Evolutionary conservation across 2,797 vertebrate genomes (phyloP).

Genomic region (Ibycter americanus): DNA sequence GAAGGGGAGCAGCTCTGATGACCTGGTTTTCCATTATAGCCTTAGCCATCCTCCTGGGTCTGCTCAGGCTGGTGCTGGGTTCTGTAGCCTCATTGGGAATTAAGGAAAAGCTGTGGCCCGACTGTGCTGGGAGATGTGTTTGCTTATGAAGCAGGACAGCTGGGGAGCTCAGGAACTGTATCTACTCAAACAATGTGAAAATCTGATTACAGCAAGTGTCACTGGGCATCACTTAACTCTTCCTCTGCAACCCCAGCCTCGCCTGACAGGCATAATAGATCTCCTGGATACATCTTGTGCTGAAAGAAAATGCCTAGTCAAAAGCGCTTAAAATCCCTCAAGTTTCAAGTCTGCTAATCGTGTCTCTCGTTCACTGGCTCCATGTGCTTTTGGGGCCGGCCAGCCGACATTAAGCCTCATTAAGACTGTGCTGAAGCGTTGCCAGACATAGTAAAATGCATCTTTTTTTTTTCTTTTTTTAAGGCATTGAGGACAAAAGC

Average conservation of each 20-base stretch:
- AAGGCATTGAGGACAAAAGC: not conserved
- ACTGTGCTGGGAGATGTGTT: not conserved
- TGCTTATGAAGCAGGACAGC: slow-evolving; percentile 47
- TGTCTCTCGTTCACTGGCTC: not conserved
- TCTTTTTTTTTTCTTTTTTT: not conserved
- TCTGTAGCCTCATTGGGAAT: not conserved
- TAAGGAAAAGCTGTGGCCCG: not conserved
- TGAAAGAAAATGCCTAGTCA: slow-evolving; percentile 67
- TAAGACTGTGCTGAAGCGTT: not conserved
- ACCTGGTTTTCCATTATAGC: not conserved
- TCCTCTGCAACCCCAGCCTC: slow-evolving; percentile 53
- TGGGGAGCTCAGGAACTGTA: slow-evolving; percentile 45
- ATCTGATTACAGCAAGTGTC: slow-evolving; percentile 64
- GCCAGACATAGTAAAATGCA: not conserved
- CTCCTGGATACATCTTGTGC: slow-evolving; percentile 44
- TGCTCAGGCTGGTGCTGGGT: not conserved
- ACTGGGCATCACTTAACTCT: slow-evolving; percentile 46
- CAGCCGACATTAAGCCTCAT: slow-evolving; percentile 39
- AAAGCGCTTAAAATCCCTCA: slow-evolving; percentile 58
- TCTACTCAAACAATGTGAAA: slow-evolving; percentile 49
- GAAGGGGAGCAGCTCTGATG: not conserved
- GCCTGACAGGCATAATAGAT: slow-evolving; percentile 67
- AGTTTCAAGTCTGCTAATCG: slow-evolving; percentile 39
- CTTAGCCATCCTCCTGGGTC: not conserved
- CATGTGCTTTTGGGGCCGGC: slow-evolving; percentile 37